Evolutionary conservation across 2,888 invertebrate species (phyloP).

Genomic region (Netelia virgata): DNA sequence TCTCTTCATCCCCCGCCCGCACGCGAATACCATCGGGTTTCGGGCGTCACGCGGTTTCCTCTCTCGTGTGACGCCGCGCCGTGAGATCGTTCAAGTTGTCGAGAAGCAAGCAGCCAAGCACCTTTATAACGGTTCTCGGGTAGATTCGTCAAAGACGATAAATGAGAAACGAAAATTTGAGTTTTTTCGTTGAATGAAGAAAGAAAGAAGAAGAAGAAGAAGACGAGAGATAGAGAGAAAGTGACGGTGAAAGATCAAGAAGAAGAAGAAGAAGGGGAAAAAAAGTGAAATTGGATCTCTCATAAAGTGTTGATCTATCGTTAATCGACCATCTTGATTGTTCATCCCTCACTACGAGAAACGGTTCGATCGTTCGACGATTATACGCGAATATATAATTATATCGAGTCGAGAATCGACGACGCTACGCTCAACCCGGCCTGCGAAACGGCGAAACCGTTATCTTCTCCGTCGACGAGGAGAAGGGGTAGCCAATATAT

Average conservation of each 20-base stretch:
- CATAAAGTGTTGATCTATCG: constrained; percentile 28
- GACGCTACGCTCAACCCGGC: background rate
- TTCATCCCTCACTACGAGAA: constrained; percentile 28
- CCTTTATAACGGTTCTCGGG: background rate
- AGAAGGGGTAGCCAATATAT: constrained; percentile 50
- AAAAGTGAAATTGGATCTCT: background rate
- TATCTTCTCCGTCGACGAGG: constrained; percentile 46
- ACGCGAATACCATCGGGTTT: background rate
- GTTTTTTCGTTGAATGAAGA: background rate
- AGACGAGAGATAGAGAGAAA: background rate
- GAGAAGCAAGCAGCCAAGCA: background rate
- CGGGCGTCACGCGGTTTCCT: constrained; percentile 28
- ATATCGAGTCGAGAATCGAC: constrained; percentile 35
- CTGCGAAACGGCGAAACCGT: constrained; percentile 58
- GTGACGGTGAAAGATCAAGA: background rate
- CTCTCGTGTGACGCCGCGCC: background rate
- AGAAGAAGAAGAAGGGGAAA: background rate
- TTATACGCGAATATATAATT: background rate
- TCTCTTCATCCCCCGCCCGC: constrained; percentile 8
- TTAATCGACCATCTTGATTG: constrained; percentile 37
- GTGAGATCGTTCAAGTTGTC: background rate
- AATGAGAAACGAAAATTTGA: background rate
- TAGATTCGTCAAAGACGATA: background rate
- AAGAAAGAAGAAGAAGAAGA: background rate
- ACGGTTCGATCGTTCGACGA: constrained; percentile 5